Evolutionary conservation across 2,113 vertebrate species (phyloP), one percentile per base, ranked within the genome.

Genomic region (Bothrops jararaca): DNA sequence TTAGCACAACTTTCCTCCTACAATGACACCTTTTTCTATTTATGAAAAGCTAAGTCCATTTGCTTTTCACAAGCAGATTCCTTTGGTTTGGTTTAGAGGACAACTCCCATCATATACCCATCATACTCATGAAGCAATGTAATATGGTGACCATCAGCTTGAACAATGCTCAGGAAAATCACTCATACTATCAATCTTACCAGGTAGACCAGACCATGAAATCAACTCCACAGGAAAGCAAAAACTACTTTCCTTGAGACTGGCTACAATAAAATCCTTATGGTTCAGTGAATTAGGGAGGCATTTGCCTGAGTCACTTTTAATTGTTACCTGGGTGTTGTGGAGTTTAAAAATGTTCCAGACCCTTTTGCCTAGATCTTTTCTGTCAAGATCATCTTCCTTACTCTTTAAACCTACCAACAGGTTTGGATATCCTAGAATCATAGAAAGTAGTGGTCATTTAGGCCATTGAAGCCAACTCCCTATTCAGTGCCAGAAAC

Each of bases 1-100:
- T 80, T 39, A 20, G 7, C n/a, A 34, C n/a, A 20, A 80, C n/a
- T 80, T 39, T 80, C 69, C n/a, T 80, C 69, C 93, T 0, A n/a
- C 58, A 90, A 91, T 74, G 86, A 22, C 9, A 85, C 42, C 91
- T 93, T 69, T 69, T 0, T 57, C 56, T 80, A 15, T 50, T 39
- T 94, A 94, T 95, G 52, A 18, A 89, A 86, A 18, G 13, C 69
- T 39, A 74, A 20, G 69, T 74, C n/a, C 12, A 74, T 39, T 74
- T 74, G 69, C n/a, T 74, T 74, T 74, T 39, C n/a, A 39, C 69
- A 74, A 74, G 13, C 15, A 34, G 69, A 80, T 39, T 34, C 69
- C 39, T 80, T 80, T 15, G 7, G 34, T 42, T 39, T 80, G 34
- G 34, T 80, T 39, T 80, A 80, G 34, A 22, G 39, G 34, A 39